These are phyloP conservation scores for Chiloscyllium punctatum DNA, from an alignment of 2,797 vertebrate species.

Conservation along the genomic window DNA sequence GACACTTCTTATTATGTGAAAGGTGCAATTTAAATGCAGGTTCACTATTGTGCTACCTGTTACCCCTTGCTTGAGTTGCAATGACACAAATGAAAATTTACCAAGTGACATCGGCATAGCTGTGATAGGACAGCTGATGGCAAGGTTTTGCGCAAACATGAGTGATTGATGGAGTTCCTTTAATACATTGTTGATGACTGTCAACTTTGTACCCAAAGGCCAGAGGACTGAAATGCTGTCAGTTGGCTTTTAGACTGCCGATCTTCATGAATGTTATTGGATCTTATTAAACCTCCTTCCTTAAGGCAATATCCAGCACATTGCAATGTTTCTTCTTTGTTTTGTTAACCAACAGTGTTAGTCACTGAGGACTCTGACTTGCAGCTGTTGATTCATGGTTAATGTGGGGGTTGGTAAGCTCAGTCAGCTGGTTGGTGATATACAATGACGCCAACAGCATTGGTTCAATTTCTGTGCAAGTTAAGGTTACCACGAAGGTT, in stretches of 20 bases:
- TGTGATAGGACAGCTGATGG: not conserved
- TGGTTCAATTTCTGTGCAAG: no score
- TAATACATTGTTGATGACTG: not conserved
- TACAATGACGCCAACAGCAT: no score
- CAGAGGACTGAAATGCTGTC: not conserved
- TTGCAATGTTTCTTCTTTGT: not conserved
- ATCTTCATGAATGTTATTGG: not conserved
- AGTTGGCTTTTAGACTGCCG: not conserved
- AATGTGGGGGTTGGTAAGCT: not conserved
- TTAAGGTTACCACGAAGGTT: no score
- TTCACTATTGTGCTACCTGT: not conserved
- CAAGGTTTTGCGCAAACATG: not conserved
- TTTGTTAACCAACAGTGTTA: not conserved
- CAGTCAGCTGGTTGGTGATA: no score
- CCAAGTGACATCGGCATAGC: not conserved
- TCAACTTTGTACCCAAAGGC: not conserved
- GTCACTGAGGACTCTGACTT: not conserved
- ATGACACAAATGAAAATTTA: not conserved
- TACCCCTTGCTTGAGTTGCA: not conserved
- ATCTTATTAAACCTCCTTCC: not conserved
- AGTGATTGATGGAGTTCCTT: not conserved
- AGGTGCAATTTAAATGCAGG: not conserved
- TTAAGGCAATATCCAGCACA: not conserved
- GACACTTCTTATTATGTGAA: not conserved
- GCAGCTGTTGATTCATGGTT: not conserved